These are phyloP conservation scores for Resseliella maxima DNA, from an alignment of 2,888 invertebrate species.

Conservation along the genomic window DNA sequence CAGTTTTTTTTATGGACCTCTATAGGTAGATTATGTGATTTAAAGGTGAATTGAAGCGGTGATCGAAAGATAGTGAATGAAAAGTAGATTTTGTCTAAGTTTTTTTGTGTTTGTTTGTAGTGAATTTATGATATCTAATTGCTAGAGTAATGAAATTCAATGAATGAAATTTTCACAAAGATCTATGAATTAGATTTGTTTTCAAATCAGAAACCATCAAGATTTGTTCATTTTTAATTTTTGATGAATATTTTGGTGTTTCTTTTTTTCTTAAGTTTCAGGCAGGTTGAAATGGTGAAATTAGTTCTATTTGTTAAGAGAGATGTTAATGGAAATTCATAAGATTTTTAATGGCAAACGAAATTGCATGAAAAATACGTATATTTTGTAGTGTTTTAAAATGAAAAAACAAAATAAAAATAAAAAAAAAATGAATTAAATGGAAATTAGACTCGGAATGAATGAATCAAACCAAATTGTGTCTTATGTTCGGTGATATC, in stretches of 20 bases:
- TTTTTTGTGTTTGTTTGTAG: not conserved
- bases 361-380: not conserved
- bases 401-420: not conserved
- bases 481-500: not conserved
- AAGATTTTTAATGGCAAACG: not conserved
- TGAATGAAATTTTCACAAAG: not conserved
- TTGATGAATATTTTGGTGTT: not conserved
- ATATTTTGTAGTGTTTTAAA: not conserved
- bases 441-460: not conserved
- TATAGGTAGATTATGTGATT: too few species aligned
- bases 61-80: too few species aligned
- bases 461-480: not conserved
- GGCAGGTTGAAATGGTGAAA: not conserved
- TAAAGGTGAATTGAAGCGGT: too few species aligned
- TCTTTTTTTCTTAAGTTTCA: not conserved
- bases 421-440: not conserved
- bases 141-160: not conserved
- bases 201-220: conserved; percentile 4
- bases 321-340: not conserved
- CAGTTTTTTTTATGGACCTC: too few species aligned
- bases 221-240: not conserved
- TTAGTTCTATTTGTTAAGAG: too few species aligned
- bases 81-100: not conserved
- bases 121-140: not conserved
- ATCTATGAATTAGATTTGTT: not conserved